phyloP scores from a whole-genome alignment of 2,797 vertebrate species.

The Catamblyrhynchus diadema region DNA sequence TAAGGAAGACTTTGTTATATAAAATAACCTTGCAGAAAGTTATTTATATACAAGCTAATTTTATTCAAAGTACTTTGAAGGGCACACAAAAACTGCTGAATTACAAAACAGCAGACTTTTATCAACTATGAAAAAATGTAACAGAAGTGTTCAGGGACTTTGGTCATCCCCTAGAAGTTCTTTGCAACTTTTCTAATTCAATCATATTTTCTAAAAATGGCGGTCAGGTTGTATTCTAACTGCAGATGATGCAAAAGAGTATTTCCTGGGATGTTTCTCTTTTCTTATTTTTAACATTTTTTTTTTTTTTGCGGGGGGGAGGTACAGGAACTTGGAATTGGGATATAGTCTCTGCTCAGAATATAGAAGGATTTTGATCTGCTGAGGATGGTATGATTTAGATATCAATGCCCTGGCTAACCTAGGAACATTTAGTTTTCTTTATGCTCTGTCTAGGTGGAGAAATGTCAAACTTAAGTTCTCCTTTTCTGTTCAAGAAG shows the following conservation, averaged over 20 bases:
- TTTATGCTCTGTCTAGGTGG: background rate
- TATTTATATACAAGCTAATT: slow-evolving; percentile 38
- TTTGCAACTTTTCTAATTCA: background rate
- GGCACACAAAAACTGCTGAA: slow-evolving; percentile 8
- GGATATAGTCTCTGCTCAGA: background rate
- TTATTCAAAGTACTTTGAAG: slow-evolving; percentile 33
- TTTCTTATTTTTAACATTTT: background rate
- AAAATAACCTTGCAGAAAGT: slow-evolving; percentile 23
- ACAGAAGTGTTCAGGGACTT: background rate
- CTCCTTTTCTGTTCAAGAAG: background rate
- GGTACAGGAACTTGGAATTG: background rate
- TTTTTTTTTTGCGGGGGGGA: no score
- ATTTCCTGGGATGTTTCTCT: background rate
- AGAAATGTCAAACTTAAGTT: background rate
- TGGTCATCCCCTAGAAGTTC: background rate
- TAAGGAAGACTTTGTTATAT: background rate
- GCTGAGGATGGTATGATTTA: background rate
- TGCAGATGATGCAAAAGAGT: background rate
- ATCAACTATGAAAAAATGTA: background rate
- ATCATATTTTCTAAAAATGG: background rate
- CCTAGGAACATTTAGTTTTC: background rate
- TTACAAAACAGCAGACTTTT: background rate
- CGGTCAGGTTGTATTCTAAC: background rate
- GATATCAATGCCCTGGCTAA: background rate
- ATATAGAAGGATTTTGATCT: background rate